Evolutionary conservation across 2,888 invertebrate genomes (phyloP).

Genomic region (Scaptomyza caliginosa): DNA sequence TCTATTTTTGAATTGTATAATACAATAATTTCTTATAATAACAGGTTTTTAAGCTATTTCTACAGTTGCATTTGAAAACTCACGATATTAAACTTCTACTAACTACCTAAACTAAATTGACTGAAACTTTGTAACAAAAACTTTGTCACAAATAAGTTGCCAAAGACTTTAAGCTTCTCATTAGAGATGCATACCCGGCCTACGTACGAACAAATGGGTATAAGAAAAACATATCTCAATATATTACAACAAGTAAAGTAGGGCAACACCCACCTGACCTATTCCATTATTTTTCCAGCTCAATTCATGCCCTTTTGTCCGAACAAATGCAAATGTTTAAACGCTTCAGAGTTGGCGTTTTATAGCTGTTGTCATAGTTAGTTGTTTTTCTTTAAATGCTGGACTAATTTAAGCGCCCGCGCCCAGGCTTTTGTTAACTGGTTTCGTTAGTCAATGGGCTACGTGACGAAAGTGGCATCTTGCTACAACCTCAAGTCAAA

Average conservation of each 20-base stretch:
- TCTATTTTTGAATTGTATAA: background rate
- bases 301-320: background rate
- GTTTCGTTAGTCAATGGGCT: slow-evolving; percentile 57
- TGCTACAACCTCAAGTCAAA: background rate
- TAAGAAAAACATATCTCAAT: background rate
- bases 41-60: background rate
- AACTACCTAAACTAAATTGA: background rate
- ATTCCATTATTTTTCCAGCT: slow-evolving; percentile 4
- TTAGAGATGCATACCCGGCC: slow-evolving; percentile 9
- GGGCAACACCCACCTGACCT: slow-evolving; percentile 6
- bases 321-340: background rate
- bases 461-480: slow-evolving; percentile 61
- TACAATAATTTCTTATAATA: background rate
- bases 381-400: background rate
- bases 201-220: slow-evolving; percentile 11
- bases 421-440: slow-evolving; percentile 42
- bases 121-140: background rate
- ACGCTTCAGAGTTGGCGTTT: slow-evolving; percentile 1
- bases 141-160: slow-evolving; percentile 3
- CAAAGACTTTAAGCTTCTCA: background rate
- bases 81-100: background rate
- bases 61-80: slow-evolving; percentile 4
- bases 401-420: background rate
- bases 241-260: background rate
- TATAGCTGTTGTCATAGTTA: slow-evolving; percentile 6